These are phyloP conservation scores for Mythimna lalbum DNA, from an alignment of 2,888 invertebrate genomes.

Conservation along the genomic window DNA sequence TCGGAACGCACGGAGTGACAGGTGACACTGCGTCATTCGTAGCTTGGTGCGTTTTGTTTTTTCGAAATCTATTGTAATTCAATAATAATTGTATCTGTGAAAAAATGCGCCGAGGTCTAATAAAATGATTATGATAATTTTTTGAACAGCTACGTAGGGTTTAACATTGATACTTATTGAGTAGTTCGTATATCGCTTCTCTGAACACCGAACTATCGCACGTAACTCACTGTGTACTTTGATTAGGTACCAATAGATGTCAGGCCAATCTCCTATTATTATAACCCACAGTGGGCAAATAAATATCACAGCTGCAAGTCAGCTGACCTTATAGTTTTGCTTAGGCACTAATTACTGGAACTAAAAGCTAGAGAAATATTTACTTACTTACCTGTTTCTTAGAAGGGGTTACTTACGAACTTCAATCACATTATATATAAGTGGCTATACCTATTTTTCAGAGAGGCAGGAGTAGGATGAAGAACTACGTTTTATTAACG, in stretches of 20 bases:
- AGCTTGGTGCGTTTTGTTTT: not conserved
- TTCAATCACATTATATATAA: too few species aligned
- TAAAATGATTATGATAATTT: not conserved
- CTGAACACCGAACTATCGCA: not conserved
- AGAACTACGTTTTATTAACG: too few species aligned
- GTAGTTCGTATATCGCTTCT: not conserved
- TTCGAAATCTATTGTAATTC: not conserved
- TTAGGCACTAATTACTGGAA: not conserved
- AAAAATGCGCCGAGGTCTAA: too few species aligned
- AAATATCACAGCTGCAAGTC: not conserved
- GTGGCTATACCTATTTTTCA: too few species aligned
- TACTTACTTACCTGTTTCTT: too few species aligned
- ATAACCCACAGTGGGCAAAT: not conserved
- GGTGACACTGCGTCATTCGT: not conserved
- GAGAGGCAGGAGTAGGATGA: too few species aligned
- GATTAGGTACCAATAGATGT: constrained; percentile 31
- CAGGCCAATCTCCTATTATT: not conserved
- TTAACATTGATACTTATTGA: not conserved
- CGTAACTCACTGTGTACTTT: not conserved
- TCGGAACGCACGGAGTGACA: too few species aligned
- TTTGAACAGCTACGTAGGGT: not conserved
- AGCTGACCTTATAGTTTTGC: not conserved
- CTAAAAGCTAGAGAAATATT: not conserved
- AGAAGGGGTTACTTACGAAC: too few species aligned
- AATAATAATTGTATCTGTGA: too few species aligned